Conservation (phyloP, 2,797 vertebrate genomes). For the Melanitta fusca region DNA sequence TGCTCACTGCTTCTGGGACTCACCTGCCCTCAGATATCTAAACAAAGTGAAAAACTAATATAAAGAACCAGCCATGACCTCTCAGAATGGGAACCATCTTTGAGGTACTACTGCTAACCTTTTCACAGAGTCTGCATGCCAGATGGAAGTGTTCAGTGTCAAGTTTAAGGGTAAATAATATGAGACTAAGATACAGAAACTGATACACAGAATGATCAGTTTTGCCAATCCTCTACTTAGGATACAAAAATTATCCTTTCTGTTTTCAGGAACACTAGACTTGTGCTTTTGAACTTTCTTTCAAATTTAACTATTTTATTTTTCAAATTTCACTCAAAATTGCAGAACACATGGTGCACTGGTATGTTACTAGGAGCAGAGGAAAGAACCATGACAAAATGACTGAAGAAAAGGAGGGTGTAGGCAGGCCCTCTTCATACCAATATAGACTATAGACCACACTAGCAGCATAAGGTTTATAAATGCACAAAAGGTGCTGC, state of each 20-base stretch:
- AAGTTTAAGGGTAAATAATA: not conserved
- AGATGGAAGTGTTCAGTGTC: not conserved
- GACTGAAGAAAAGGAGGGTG: not conserved
- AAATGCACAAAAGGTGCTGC: not conserved
- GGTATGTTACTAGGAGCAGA: not conserved
- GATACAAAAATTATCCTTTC: not conserved
- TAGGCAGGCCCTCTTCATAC: not conserved
- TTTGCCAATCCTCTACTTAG: not conserved
- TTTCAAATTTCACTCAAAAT: not conserved
- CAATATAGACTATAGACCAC: not conserved
- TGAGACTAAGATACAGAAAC: not conserved
- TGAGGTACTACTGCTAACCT: not conserved
- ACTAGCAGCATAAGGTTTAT: not conserved
- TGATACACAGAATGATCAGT: not conserved
- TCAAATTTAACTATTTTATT: not conserved
- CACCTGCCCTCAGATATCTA: accelerated
- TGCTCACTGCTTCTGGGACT: not conserved
- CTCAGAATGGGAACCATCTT: not conserved
- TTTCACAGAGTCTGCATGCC: accelerated
- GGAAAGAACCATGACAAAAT: not conserved
- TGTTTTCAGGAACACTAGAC: not conserved
- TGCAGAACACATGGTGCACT: not conserved
- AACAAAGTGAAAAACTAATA: not conserved
- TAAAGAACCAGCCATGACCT: not conserved
- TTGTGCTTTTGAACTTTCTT: not conserved